Evolutionary conservation across 2,113 vertebrate genomes (phyloP).

Genomic region (Australoheros scitulus): DNA sequence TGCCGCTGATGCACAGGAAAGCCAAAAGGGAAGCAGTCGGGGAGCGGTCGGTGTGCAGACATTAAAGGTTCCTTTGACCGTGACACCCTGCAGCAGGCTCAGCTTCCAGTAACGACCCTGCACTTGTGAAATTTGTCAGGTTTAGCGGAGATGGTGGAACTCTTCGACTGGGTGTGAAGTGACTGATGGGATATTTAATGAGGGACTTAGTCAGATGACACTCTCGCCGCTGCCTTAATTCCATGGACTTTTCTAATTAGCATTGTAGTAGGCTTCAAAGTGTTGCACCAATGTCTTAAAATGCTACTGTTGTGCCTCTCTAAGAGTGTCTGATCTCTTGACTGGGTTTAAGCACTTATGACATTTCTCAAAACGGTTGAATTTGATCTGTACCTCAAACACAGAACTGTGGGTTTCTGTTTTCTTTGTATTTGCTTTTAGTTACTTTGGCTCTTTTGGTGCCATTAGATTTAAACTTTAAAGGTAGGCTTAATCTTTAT

Average conservation of each 20-base stretch:
- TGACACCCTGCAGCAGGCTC: neutral
- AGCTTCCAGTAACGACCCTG: neutral
- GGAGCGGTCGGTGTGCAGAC: neutral
- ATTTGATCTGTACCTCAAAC: constrained; percentile 66
- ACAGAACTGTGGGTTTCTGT: constrained; percentile 47
- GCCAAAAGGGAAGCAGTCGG: neutral
- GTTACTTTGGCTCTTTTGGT: constrained; percentile 64
- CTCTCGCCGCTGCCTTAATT: constrained; percentile 47
- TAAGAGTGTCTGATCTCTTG: constrained; percentile 64
- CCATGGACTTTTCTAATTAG: constrained; percentile 20
- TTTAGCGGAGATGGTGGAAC: neutral
- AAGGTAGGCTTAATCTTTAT: constrained; percentile 69
- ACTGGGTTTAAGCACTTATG: constrained; percentile 75
- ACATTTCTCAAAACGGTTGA: constrained; percentile 51
- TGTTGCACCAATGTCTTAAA: constrained; percentile 74
- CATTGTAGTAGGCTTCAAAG: constrained; percentile 34
- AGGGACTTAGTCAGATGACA: neutral
- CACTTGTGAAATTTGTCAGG: neutral
- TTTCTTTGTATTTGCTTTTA: constrained; percentile 58
- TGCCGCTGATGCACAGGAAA: neutral
- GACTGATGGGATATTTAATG: constrained; percentile 16
- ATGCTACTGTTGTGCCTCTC: constrained; percentile 75
- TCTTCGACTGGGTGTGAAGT: constrained; percentile 11
- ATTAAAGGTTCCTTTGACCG: neutral
- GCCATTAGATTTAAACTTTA: constrained; percentile 71